A percentile compares a stretch with the other conserved stretches of the same genome.
phyloP scores from a whole-genome alignment of 2,797 vertebrate genomes.

The Ceryle rudis region DNA sequence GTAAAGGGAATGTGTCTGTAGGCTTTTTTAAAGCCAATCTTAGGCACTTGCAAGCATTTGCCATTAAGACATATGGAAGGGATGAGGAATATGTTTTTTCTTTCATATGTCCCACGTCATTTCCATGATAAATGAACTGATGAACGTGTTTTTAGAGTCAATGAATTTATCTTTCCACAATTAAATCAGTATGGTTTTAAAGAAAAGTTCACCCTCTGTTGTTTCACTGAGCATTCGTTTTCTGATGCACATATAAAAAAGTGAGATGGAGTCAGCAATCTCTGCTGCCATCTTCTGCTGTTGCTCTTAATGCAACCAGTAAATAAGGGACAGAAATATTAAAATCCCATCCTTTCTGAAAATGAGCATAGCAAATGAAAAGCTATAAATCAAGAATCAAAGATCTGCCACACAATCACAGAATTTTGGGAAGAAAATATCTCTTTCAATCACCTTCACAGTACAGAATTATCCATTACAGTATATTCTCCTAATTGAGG shows the following conservation, averaged over 20 bases:
- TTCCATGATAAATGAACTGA: conserved; percentile 58
- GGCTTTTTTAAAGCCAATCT: not conserved
- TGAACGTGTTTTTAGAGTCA: conserved; percentile 51
- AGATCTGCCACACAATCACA: not conserved
- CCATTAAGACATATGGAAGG: conserved; percentile 18
- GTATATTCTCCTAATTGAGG: not conserved
- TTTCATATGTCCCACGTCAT: conserved; percentile 48
- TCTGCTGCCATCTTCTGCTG: conserved; percentile 82
- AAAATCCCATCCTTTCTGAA: not conserved
- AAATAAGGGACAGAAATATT: not conserved
- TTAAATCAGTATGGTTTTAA: conserved; percentile 60
- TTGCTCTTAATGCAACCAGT: not conserved
- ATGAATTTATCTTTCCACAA: conserved; percentile 67
- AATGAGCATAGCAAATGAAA: not conserved
- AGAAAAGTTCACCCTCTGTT: conserved; percentile 38
- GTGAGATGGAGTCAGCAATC: conserved; percentile 32
- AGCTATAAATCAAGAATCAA: not conserved
- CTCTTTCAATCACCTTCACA: not conserved
- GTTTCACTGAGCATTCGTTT: not conserved
- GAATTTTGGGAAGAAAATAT: not conserved
- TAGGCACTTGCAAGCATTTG: not conserved
- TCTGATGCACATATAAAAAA: not conserved
- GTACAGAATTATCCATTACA: not conserved
- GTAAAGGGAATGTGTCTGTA: not conserved
- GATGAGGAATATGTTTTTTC: not conserved